A percentile compares a stretch with the other conserved stretches of the same genome.
Conservation (phyloP, 2,888 invertebrate genomes). For the Drosophila demipolita region DNA sequence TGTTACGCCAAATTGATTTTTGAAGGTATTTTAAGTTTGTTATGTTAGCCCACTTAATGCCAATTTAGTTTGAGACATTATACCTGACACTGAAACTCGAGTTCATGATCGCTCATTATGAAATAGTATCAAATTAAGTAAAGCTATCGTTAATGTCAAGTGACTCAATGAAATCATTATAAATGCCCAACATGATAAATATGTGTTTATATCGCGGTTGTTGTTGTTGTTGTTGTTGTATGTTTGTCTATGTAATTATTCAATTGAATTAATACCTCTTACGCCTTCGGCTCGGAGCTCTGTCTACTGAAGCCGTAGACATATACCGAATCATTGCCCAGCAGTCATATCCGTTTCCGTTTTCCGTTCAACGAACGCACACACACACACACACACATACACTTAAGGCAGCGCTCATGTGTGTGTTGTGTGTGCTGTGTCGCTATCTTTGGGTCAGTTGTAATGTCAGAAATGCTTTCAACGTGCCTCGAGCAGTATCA, state of each 20-base stretch:
- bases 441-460: constrained; percentile 59
- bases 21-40: neutral
- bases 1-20: neutral
- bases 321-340: constrained; percentile 57
- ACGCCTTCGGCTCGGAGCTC: constrained; percentile 56
- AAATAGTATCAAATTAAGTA: neutral
- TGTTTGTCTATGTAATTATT: constrained; percentile 73
- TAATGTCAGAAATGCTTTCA: constrained; percentile 63
- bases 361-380: constrained; percentile 49
- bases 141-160: neutral
- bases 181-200: constrained; percentile 9
- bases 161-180: constrained; percentile 1
- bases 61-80: neutral
- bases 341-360: constrained; percentile 74
- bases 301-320: constrained; percentile 14
- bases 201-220: constrained; percentile 8
- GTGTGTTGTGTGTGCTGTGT: constrained; percentile 20
- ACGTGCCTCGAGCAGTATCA: constrained; percentile 40
- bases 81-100: neutral
- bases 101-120: neutral
- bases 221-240: constrained; percentile 13
- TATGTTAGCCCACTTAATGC: neutral
- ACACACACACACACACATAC: constrained; percentile 20
- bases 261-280: constrained; percentile 79
- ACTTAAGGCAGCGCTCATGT: constrained; percentile 50